phyloP scores from a whole-genome alignment of 2,113 vertebrate species.

The Scopus umbretta region DNA sequence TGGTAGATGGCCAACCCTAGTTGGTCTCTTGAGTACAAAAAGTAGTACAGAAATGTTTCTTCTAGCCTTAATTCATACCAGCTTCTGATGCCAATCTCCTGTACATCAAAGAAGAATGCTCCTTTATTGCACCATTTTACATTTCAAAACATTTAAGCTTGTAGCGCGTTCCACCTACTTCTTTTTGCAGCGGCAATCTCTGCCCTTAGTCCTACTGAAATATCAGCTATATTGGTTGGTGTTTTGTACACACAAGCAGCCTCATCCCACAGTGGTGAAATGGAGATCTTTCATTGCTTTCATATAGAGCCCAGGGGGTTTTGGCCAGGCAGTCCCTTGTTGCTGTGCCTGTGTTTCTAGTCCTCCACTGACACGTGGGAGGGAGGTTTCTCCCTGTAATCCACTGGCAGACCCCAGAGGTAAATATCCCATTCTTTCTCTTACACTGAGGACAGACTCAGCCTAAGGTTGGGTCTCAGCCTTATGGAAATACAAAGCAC shows the following conservation, averaged over 20 bases:
- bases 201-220: neutral
- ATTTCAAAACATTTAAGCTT: neutral
- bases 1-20: neutral
- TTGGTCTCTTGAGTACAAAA: neutral
- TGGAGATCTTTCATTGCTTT: neutral
- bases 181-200: neutral
- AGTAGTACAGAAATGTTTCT: neutral
- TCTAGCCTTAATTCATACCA: neutral
- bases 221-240: neutral
- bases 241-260: rapidly evolving
- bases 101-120: neutral
- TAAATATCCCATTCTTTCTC: neutral
- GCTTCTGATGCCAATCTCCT: neutral
- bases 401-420: neutral
- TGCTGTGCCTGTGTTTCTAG: neutral
- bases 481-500: neutral
- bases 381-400: neutral
- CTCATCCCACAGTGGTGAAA: neutral
- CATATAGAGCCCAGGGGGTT: rapidly evolving
- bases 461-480: neutral
- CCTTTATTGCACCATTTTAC: neutral
- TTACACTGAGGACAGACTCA: neutral
- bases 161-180: neutral
- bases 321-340: neutral
- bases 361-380: neutral